Evolutionary conservation across 2,888 invertebrate species (phyloP), one percentile per base, ranked within the genome.

Genomic region (Acrocyrtus sp.): DNA sequence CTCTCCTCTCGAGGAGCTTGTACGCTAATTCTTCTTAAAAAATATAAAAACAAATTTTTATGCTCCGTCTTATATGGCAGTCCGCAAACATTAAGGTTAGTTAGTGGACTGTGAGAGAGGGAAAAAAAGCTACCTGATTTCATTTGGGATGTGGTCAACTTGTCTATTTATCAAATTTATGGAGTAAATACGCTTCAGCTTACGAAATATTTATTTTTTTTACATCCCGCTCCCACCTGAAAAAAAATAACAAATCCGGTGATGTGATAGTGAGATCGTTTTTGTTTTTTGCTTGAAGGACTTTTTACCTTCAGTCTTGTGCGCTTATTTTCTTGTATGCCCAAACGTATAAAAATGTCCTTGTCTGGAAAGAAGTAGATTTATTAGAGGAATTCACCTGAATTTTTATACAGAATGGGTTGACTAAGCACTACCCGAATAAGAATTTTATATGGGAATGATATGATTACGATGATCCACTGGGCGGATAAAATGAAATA

Each of bases 161-260:
- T 70, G 70, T 70, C 70, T 70, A 62, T 57, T 70, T 70, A 70
- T 62, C 70, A 70, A 70, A 70, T 70, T 70, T 70, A 70, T 70
- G 70, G 56, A 54, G 70, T 53, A 70, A 70, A 62, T 50, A 61
- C 19, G 34, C 39, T 66, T 53, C 17, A 27, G n/a, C 2, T 47
- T 17, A 53, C 21, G 17, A 4, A 26, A 19, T 45, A 10, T 51
- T 41, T 41, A 19, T 57, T 47, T 48, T 56, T n/a, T n/a, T n/a
- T n/a, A n/a, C n/a, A n/a, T n/a, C n/a, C n/a, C n/a, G n/a, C n/a
- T n/a, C n/a, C n/a, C n/a, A n/a, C n/a, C n/a, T n/a, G n/a, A n/a
- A n/a, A n/a, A n/a, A n/a, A n/a, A n/a, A n/a, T n/a, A n/a, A n/a
- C n/a, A n/a, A n/a, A 51, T 65, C 56, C 39, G 34, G 17, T 26